Percentiles rank a stretch among this genome's conserved stretches.
phyloP scores from a whole-genome alignment of 2,113 vertebrate species.

The Neodon shergylaensis region DNA sequence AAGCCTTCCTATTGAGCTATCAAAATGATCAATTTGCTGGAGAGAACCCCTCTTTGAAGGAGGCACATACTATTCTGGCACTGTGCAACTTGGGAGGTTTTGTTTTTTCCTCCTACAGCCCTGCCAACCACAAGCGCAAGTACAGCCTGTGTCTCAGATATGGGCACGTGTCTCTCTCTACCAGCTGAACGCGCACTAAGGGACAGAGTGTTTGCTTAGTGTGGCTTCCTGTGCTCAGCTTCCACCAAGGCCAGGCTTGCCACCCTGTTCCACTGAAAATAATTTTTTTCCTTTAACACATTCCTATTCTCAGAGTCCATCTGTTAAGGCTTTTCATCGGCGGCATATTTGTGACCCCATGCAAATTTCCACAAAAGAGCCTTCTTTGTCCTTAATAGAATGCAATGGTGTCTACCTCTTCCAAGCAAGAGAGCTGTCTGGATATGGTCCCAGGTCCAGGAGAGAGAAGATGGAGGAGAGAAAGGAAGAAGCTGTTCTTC shows the following conservation, averaged over 20 bases:
- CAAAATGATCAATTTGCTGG: conserved; percentile 59
- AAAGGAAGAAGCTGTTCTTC: not conserved
- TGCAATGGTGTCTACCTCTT: not conserved
- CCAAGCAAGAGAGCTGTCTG: not conserved
- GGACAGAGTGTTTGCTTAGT: conserved; percentile 33
- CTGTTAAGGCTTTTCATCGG: conserved; percentile 87
- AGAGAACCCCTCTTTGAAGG: conserved; percentile 51
- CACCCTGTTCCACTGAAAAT: conserved; percentile 72
- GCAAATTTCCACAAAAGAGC: conserved; percentile 65
- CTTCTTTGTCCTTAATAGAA: conserved; percentile 51
- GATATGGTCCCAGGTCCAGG: not conserved
- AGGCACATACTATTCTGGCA: conserved; percentile 63
- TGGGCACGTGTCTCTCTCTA: not conserved
- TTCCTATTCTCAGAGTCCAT: conserved; percentile 87
- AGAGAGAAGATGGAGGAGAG: not conserved
- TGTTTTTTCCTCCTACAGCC: not conserved
- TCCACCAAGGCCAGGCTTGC: conserved; percentile 48
- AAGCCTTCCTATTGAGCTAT: conserved; percentile 25
- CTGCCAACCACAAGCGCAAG: conserved; percentile 64
- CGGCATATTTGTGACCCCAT: conserved; percentile 58
- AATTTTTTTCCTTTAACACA: conserved; percentile 78
- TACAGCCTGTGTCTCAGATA: conserved; percentile 62
- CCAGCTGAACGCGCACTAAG: conserved; percentile 46
- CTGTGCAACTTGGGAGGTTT: not conserved
- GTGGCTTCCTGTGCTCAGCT: not conserved